A percentile compares a stretch with the other conserved stretches of the same genome.
phyloP scores from a whole-genome alignment of 2,797 vertebrate genomes.

The Sphaeramia orbicularis region DNA sequence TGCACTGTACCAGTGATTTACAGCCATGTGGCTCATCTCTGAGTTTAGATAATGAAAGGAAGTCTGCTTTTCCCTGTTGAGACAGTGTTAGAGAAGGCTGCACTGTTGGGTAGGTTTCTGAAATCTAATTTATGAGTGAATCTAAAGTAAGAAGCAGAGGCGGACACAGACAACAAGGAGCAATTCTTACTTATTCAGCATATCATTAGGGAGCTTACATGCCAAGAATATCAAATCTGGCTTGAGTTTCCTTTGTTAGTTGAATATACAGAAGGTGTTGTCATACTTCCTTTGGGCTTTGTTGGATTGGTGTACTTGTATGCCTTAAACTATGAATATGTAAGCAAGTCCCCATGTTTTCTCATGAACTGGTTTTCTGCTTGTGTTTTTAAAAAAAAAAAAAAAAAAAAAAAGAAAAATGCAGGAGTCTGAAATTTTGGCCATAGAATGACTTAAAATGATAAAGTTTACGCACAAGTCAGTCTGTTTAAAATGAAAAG shows the following conservation, averaged over 20 bases:
- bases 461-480: too few species aligned
- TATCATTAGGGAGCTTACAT: slow-evolving; percentile 5
- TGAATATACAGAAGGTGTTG: slow-evolving; percentile 3
- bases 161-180: slow-evolving; percentile 2
- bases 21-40: not conserved
- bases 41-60: slow-evolving; percentile 5
- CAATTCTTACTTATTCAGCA: slow-evolving; percentile 17
- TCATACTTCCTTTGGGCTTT: not conserved
- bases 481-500: too few species aligned
- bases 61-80: not conserved
- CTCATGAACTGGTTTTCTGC: not conserved
- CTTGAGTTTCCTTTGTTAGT: slow-evolving; percentile 8
- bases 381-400: too few species aligned
- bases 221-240: slow-evolving; percentile 15
- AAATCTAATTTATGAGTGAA: slow-evolving; percentile 21
- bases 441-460: too few species aligned
- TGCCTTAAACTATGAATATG: slow-evolving; percentile 11
- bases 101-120: slow-evolving; percentile 10
- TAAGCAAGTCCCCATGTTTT: not conserved
- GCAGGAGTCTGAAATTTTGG: too few species aligned
- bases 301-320: slow-evolving; percentile 5
- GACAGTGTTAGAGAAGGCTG: not conserved
- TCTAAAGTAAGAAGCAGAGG: slow-evolving; percentile 10
- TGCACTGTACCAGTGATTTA: slow-evolving; percentile 4
- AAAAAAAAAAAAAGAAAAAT: too few species aligned